Base-by-base conservation (phyloP, 2,888 invertebrate genomes). In the Eumerus sabulonum region DNA sequence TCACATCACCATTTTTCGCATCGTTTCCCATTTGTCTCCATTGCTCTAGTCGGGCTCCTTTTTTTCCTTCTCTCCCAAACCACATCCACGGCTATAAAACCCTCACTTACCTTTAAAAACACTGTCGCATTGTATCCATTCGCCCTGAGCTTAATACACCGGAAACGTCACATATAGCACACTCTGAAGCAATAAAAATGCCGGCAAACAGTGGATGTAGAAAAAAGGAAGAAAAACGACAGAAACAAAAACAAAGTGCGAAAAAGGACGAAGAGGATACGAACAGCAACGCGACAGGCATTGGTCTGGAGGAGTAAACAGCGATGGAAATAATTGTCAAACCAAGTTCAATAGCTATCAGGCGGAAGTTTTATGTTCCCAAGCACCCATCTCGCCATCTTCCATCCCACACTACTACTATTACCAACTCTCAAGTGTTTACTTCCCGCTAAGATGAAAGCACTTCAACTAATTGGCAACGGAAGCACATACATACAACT, bases 381-480 rank as follows among this genome's bases (percentile, higher is more conserved):
- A n/a, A n/a, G n/a, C n/a, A n/a, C n/a, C n/a, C n/a, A n/a, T n/a
- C n/a, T n/a, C n/a, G n/a, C n/a, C n/a, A n/a, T n/a, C n/a, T n/a
- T n/a, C 59, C 48, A 64, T 38, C 35, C 12, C 40, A 16, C 53
- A 9, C 64, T 14, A 4, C 27, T 7, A 27, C 27, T 27, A 7
- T 27, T 27, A 2, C 27, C 7, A 27, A 7, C 27, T 27, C 27
- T 7, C 27, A 54, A 47, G 76, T 63, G 59, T 74, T 74, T 74
- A 79, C 68, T 74, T 74, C 70, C 79, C 74, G 60, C 68, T 79
- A 64, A 74, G 74, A 64, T 79, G 74, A 79, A 74, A 79, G 68
- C 79, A 74, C 74, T 79, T 44, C 74, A 64, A 79, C 68, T 79
- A 79, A 79, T 79, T 79, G 79, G 68, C 79, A 74, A 62, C 67